A percentile compares a stretch with the other conserved stretches of the same genome.
These are phyloP conservation scores for Stigmatopora nigra DNA, from an alignment of 2,113 vertebrate genomes.

Conservation along the genomic window DNA sequence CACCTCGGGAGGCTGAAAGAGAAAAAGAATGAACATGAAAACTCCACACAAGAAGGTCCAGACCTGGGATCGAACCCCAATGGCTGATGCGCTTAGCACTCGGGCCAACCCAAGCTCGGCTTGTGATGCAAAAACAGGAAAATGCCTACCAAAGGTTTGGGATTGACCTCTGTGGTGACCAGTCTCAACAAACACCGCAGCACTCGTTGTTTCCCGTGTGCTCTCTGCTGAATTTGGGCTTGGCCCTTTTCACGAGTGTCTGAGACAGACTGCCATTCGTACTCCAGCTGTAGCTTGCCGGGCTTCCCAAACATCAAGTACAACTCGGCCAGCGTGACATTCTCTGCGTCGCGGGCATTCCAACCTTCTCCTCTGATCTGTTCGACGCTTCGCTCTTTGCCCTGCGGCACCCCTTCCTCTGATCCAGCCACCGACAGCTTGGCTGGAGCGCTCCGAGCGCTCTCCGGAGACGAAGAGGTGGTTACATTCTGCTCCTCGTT, in stretches of 20 bases:
- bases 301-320: conserved; percentile 99
- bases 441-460: conserved; percentile 24
- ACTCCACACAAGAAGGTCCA: no score
- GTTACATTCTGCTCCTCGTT: conserved; percentile 39
- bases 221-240: conserved; percentile 46
- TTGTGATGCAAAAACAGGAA: not conserved
- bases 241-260: conserved; percentile 27
- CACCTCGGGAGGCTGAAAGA: conserved; percentile 73
- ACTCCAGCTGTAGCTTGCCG: conserved; percentile 90
- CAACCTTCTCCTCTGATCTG: conserved; percentile 89
- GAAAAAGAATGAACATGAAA: not conserved
- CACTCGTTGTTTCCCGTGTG: conserved; percentile 75
- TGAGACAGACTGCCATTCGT: conserved; percentile 81
- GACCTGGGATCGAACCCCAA: no score
- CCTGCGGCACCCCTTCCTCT: conserved; percentile 45
- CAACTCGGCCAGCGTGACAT: conserved; percentile 92
- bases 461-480: conserved; percentile 36
- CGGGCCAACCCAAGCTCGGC: not conserved
- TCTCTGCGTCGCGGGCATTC: conserved; percentile 81
- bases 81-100: no score
- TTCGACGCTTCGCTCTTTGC: conserved; percentile 66
- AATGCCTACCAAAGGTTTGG: conserved; percentile 80
- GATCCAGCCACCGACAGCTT: conserved; percentile 22
- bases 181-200: conserved; percentile 86
- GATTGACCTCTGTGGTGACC: conserved; percentile 89